Base-by-base conservation (phyloP, 2,888 invertebrate species). In the Himalopsyche tibetana region DNA sequence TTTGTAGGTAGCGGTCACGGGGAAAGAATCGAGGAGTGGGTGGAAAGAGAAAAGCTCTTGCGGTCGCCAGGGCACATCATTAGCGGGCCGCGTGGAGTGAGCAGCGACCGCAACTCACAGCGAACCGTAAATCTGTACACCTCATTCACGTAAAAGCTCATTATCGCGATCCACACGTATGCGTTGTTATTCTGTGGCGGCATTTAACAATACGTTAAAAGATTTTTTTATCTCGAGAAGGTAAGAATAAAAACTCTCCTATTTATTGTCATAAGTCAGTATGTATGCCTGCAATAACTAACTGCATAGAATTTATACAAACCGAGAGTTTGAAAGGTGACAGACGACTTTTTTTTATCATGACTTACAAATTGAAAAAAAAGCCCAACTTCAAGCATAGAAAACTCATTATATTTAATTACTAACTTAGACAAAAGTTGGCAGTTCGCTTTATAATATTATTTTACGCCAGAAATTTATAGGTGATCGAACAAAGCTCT, bases 31-130 rank as follows among this genome's bases (percentile, higher is more conserved):
- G 38, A 74, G 36, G 38, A 74, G 74, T 38, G 38, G 74, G 36
- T 4, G 74, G 12, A 12, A 74, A 36, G 74, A 9, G 38, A 36
- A 74, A 74, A 74, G 74, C 74, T 74, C 55, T 84, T 55, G 86
- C 83, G 86, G 86, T 86, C 84, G 84, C 56, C 87, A 85, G 87
- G 87, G 84, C 82, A 40, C 82, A 85, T 87, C 85, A 87, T 87
- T 87, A 87, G 83, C 80, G 87, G 84, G 19, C 56, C 40, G 84
- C 82, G 80, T 80, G 80, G 79, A 63, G 82, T 36, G 63, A 82
- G 85, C 80, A 85, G 42, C 56, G 63, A 69, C 81, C 74, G 74
- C 74, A 74, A 36, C 74, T 74, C 74, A 74, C 74, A 74, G 74
- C 85, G 79, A 82, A 40, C 81, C 84, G 82, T 84, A 87, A 84